These are phyloP conservation scores for Rhinogobio ventralis DNA, from an alignment of 2,797 vertebrate genomes.

Conservation along the genomic window DNA sequence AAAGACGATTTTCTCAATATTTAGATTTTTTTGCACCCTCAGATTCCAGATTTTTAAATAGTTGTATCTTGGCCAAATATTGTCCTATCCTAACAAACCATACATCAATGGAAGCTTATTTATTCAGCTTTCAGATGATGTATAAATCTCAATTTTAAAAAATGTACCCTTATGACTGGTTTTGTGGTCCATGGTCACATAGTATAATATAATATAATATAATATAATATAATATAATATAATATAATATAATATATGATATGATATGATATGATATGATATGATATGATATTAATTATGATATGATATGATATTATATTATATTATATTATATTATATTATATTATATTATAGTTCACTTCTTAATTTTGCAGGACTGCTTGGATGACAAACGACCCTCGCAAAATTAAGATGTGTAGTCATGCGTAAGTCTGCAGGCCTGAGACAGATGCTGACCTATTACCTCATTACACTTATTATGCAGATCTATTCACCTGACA, in stretches of 20 bases:
- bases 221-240: neutral
- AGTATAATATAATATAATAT: neutral
- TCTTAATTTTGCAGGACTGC: neutral
- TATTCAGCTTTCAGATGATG: too few species aligned
- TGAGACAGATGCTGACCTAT: slow-evolving; percentile 56
- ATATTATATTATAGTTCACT: neutral
- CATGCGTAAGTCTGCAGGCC: slow-evolving; percentile 21
- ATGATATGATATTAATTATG: too few species aligned
- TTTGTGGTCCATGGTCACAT: too few species aligned
- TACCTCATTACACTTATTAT: slow-evolving; percentile 60
- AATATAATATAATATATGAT: neutral
- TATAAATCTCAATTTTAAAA: too few species aligned
- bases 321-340: neutral
- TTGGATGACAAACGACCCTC: slow-evolving; percentile 39
- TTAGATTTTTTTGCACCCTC: too few species aligned
- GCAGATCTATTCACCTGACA: slow-evolving; percentile 58
- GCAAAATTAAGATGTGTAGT: slow-evolving; percentile 46
- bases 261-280: too few species aligned
- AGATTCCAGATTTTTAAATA: too few species aligned
- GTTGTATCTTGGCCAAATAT: too few species aligned
- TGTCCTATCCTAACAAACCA: too few species aligned
- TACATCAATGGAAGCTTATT: too few species aligned
- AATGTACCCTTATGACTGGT: too few species aligned
- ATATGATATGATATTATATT: neutral
- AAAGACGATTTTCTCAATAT: too few species aligned